These are phyloP conservation scores for Oncorhynchus gorbuscha DNA, from an alignment of 2,113 vertebrate species.

Conservation along the genomic window DNA sequence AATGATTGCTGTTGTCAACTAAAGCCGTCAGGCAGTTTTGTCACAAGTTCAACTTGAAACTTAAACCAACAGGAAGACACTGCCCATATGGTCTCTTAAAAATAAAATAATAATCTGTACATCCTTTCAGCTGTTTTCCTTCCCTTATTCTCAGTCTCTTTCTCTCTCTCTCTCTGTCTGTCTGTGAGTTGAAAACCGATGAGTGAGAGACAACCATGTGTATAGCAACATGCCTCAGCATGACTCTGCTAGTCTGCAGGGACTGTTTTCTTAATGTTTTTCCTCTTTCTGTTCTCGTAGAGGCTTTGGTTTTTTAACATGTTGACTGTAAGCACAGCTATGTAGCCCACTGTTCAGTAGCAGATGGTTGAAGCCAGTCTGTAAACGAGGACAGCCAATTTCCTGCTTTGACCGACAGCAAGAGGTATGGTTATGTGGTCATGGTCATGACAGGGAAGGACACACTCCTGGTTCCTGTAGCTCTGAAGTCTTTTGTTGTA, in stretches of 20 bases:
- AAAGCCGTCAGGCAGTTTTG: neutral
- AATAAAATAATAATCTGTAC: too few relatives aligned
- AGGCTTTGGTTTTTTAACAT: neutral
- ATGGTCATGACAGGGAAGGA: neutral
- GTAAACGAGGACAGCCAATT: slow-evolving; percentile 35
- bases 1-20: too few relatives aligned
- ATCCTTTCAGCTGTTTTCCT: too few relatives aligned
- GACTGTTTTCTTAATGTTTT: slow-evolving; percentile 36
- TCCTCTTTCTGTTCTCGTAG: neutral
- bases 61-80: slow-evolving; percentile 12
- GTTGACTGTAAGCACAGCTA: slow-evolving; percentile 5
- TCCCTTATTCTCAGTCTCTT: slow-evolving; percentile 33
- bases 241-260: slow-evolving; percentile 50
- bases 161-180: slow-evolving; percentile 1
- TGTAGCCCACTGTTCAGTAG: slow-evolving; percentile 22
- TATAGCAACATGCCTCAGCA: slow-evolving; percentile 64
- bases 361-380: slow-evolving; percentile 47
- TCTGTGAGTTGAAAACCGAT: slow-evolving; percentile 1
- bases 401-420: slow-evolving; percentile 37
- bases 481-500: neutral
- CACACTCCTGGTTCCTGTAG: slow-evolving; percentile 56
- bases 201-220: slow-evolving; percentile 14
- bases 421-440: neutral
- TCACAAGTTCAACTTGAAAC: neutral
- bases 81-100: slow-evolving; percentile 30